phyloP scores from a whole-genome alignment of 2,797 vertebrate genomes.

The Neopelma chrysocephalum region DNA sequence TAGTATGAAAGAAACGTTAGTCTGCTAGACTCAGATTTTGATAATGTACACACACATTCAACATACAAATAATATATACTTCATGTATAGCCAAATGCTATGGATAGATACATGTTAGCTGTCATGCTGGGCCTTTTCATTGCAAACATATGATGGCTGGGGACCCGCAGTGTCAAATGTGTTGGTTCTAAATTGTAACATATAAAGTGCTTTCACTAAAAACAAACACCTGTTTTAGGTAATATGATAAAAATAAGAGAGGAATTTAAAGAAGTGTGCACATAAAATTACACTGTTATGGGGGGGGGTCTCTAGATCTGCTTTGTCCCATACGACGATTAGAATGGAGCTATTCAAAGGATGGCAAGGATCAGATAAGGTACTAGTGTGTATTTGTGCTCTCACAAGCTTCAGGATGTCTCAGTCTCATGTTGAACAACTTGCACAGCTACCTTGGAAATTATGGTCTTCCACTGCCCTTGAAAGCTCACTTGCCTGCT shows the following conservation, averaged over 20 bases:
- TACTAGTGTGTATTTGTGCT: neutral
- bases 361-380: neutral
- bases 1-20: neutral
- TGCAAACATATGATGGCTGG: neutral
- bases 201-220: neutral
- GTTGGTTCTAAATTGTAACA: neutral
- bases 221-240: neutral
- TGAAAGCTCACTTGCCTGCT: neutral
- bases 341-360: neutral
- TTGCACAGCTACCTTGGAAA: neutral
- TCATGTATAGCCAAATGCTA: neutral
- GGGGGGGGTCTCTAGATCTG: neutral
- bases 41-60: neutral
- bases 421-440: neutral
- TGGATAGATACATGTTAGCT: neutral
- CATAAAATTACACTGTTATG: neutral
- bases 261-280: neutral
- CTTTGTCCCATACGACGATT: neutral
- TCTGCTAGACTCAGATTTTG: neutral
- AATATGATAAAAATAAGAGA: neutral
- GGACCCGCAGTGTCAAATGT: neutral
- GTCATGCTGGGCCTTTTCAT: neutral
- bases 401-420: neutral
- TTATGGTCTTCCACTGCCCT: neutral
- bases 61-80: neutral